Base-by-base conservation (phyloP, 2,888 invertebrate species). In the Chromoteleia sp. region DNA sequence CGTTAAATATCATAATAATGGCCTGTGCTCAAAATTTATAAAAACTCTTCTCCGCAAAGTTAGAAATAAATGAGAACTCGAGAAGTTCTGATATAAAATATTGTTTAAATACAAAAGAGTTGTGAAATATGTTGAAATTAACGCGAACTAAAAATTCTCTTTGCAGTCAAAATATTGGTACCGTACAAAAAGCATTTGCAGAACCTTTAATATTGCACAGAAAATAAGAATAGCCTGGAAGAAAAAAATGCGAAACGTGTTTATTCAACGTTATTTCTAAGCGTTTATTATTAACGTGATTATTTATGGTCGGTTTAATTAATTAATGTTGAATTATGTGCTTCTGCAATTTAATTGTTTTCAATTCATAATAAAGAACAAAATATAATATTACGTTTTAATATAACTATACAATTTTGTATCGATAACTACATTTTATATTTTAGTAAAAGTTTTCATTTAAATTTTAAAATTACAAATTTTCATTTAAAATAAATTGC, bases 101-200 rank as follows among this genome's bases (percentile, higher is more conserved):
- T 75, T 56, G 45, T 75, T 74, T 36, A 33, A 52, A 65, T 12
- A 63, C 48, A 33, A 74, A 63, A 65, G 63, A 58, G 25, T 14
- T 5, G 33, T 15, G n/a, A 58, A 50, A n/a, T n/a, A 58, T 29
- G 59, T 21, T 6, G 39, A 59, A 52, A 71, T 71, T 56, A 59
- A 59, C 30, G 30, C 25, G 19, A 59, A 41, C 43, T 48, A 36
- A 41, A 50, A 48, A 52, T 71, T 71, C 48, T 48, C 39, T 58
- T 48, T 58, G 58, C 21, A 21, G 50, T 25, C 25, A 1, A 58
- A 70, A 70, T 45, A 70, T 70, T 48, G 48, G 58, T 58, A 58
- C 15, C 12, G n/a, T 4, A 12, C 8, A 10, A 21, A 58, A 58
- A 6, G 15, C 17, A 29, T 30, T 48, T 33, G 25, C 6, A 45